Conservation (phyloP, 2,888 invertebrate genomes). For the Syritta pipiens region DNA sequence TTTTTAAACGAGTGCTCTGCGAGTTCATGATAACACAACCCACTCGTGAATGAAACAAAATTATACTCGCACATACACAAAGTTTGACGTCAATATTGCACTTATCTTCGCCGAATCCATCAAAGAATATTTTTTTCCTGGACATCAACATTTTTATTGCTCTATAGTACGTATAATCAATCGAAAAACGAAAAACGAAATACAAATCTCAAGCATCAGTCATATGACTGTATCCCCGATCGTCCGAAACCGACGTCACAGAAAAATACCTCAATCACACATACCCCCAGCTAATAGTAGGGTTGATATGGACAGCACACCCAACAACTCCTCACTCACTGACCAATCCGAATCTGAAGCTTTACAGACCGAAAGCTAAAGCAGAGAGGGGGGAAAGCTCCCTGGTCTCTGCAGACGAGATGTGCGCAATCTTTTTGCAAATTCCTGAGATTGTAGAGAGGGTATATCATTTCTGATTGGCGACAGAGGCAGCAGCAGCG, state of each 20-base stretch:
- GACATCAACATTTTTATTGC: not conserved
- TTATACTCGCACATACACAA: not conserved
- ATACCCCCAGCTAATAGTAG: conserved; percentile 13
- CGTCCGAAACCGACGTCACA: conserved; percentile 9
- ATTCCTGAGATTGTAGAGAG: conserved; percentile 49
- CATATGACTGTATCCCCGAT: conserved; percentile 16
- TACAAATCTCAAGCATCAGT: not conserved
- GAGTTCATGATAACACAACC: not conserved
- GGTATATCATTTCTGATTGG: conserved; percentile 65
- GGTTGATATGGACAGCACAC: conserved; percentile 5
- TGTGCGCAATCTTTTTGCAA: conserved; percentile 29
- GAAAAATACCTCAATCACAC: not conserved
- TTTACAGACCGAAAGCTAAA: conserved; percentile 7
- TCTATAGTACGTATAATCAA: conserved; percentile 2
- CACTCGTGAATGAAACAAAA: conserved; percentile 18
- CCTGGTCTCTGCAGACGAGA: conserved; percentile 37
- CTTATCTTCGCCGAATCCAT: conserved; percentile 6
- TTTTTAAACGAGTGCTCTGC: too few species aligned
- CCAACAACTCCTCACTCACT: conserved; percentile 8
- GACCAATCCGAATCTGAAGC: conserved; percentile 50
- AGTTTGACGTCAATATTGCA: conserved; percentile 23
- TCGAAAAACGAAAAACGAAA: not conserved
- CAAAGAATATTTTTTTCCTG: conserved; percentile 10
- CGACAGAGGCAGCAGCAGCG: conserved; percentile 24
- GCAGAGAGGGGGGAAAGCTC: conserved; percentile 29